Evolutionary conservation across 1,140 invertebrate species (phyloP), one percentile per base, ranked within the genome.

Genomic region (Aplysia californica): DNA sequence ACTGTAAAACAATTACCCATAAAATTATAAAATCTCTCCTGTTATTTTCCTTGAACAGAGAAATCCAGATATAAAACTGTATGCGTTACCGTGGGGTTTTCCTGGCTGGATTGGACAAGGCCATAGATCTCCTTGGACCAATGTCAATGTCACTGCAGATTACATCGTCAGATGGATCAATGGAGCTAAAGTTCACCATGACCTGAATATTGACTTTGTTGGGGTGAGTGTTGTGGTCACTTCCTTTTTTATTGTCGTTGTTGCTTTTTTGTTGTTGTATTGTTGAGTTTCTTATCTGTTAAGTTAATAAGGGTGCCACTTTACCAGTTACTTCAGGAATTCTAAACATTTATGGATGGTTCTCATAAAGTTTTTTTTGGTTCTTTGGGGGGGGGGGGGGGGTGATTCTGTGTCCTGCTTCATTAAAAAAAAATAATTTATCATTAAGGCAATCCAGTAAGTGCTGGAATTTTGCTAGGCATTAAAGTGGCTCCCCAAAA

Each of bases 1-100:
- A n/a, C n/a, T n/a, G n/a, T n/a, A n/a, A n/a, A n/a, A n/a, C n/a
- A n/a, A n/a, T n/a, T n/a, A n/a, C n/a, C n/a, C n/a, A n/a, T n/a
- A n/a, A n/a, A n/a, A n/a, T n/a, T n/a, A n/a, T n/a, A n/a, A n/a
- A n/a, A n/a, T n/a, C n/a, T n/a, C n/a, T n/a, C n/a, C n/a, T n/a
- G n/a, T n/a, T n/a, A n/a, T 71, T 65, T 76, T 59, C 56, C 33
- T 82, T 85, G 5, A n/a, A n/a, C 72, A 88, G 87, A 81, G 87
- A 73, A 89, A 90, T 75, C 88, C 88, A 33, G 68, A 83, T 21
- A 89, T 90, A 44, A 79, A 82, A 75, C 72, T 90, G 26, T 87
- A 87, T 78, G 83, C 80, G 56, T 68, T 90, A 23, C 84, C 89
- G 0, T 90, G 89, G 89, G 84, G 85, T n/a, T 89, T 88, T 65